Conservation (phyloP, 1,140 invertebrate species). For the Hirudo medicinalis region DNA sequence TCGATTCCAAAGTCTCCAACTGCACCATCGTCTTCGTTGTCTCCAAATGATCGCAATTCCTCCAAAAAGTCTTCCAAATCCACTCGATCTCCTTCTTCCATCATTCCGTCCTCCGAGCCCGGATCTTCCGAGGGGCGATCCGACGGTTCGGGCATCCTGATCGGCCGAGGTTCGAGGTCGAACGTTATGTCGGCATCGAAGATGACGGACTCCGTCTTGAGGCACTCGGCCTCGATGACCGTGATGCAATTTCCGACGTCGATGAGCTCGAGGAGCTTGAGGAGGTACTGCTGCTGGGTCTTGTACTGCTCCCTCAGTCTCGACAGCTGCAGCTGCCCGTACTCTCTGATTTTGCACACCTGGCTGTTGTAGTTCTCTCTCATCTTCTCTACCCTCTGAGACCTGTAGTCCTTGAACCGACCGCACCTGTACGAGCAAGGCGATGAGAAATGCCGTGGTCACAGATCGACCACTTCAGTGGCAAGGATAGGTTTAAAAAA, state of each 20-base stretch:
- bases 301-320: constrained; percentile 80
- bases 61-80: too few relatives aligned
- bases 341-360: constrained; percentile 79
- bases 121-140: background rate
- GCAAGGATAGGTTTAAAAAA: too few relatives aligned
- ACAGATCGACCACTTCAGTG: too few relatives aligned
- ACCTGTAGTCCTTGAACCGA: constrained; percentile 34
- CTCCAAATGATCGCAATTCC: too few relatives aligned
- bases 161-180: constrained; percentile 10
- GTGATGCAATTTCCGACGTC: constrained; percentile 89
- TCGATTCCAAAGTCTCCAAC: too few relatives aligned
- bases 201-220: constrained; percentile 56
- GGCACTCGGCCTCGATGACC: constrained; percentile 51
- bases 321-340: constrained; percentile 76
- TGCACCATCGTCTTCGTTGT: too few relatives aligned
- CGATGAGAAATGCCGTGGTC: too few relatives aligned
- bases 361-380: constrained; percentile 88
- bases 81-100: too few relatives aligned
- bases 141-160: background rate
- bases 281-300: constrained; percentile 69
- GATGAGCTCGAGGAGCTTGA: constrained; percentile 82
- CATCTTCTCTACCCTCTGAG: constrained; percentile 72
- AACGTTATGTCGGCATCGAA: constrained; percentile 28
- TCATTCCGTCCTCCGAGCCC: too few relatives aligned
- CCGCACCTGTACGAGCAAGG: constrained; percentile 44